Evolutionary conservation across 2,888 invertebrate genomes (phyloP).

Genomic region (Drosophila hawaiiensis): DNA sequence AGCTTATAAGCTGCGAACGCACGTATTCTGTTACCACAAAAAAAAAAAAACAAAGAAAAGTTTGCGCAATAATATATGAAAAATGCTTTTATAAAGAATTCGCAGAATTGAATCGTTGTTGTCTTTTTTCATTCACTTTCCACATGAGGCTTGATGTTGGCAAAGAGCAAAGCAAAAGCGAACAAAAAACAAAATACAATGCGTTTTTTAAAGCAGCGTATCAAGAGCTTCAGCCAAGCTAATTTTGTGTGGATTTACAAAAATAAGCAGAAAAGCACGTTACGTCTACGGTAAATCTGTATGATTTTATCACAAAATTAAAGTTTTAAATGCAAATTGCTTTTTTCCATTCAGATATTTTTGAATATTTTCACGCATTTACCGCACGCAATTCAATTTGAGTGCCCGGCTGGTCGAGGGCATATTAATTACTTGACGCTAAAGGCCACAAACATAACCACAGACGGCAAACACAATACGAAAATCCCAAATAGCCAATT

Average conservation of each 20-base stretch:
- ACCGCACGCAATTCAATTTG: conserved; percentile 40
- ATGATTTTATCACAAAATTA: conserved; percentile 10
- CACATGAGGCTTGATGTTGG: conserved; percentile 8
- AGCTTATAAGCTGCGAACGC: conserved; percentile 44
- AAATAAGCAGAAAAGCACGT: not conserved
- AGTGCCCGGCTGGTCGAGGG: conserved; percentile 18
- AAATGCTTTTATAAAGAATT: conserved; percentile 51
- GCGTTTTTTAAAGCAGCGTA: not conserved
- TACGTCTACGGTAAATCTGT: not conserved
- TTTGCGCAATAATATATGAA: conserved; percentile 53
- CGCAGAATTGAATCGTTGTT: conserved; percentile 33
- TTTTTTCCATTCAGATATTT: conserved; percentile 1
- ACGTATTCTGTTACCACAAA: conserved; percentile 15
- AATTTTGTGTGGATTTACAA: not conserved
- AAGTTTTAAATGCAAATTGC: conserved; percentile 29
- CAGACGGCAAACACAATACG: conserved; percentile 28
- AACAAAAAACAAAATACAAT: conserved; percentile 1
- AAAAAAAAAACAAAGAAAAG: not conserved
- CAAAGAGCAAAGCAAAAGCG: not conserved
- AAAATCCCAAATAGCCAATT: conserved; percentile 51
- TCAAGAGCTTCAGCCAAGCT: not conserved
- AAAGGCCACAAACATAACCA: conserved; percentile 59
- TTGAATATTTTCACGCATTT: conserved; percentile 31
- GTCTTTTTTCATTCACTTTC: conserved; percentile 12
- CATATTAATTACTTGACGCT: conserved; percentile 59